Evolutionary conservation across 2,888 invertebrate genomes (phyloP), one percentile per base, ranked within the genome.

Genomic region (Colletes collaris): DNA sequence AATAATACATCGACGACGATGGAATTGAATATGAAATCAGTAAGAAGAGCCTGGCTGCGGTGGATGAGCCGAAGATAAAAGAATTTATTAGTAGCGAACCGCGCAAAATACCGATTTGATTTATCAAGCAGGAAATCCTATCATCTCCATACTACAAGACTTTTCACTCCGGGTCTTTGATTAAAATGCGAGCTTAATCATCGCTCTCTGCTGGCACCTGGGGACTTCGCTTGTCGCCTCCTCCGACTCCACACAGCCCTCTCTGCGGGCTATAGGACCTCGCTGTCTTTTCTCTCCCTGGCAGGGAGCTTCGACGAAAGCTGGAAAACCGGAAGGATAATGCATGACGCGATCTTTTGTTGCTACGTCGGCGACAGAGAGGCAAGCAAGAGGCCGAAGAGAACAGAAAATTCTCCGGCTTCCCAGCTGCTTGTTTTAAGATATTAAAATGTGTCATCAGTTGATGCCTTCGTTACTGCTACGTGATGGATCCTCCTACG

Each of bases 131-230:
- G 85, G 86, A 89, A 91, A 92, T 92, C 91, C 92, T 91, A 91
- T 91, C 89, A 89, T 87, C 89, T 85, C 84, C 86, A 81, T 82
- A 88, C 89, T 89, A 92, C 92, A 92, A 92, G 91, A 92, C 90
- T 92, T 92, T 92, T 92, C 92, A 92, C 92, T 92, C 87, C 85
- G 86, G 86, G 88, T 86, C 89, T 92, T 92, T 92, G 92, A 92
- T 92, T 92, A 92, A 92, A 92, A 92, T 92, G 92, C 90, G 90
- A 86, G 92, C 91, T 92, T 92, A 92, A 92, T 92, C 92, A 92
- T 92, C 90, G 88, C 89, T 89, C 89, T 86, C 85, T 81, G 76
- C 82, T 73, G 88, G 87, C 91, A 92, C 91, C 92, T 91, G 91
- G 90, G 92, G 91, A 91, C 88, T 89, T 87, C 82, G 83, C 86